Base-by-base conservation (phyloP, 2,888 invertebrate species). In the Drosophila mettleri region DNA sequence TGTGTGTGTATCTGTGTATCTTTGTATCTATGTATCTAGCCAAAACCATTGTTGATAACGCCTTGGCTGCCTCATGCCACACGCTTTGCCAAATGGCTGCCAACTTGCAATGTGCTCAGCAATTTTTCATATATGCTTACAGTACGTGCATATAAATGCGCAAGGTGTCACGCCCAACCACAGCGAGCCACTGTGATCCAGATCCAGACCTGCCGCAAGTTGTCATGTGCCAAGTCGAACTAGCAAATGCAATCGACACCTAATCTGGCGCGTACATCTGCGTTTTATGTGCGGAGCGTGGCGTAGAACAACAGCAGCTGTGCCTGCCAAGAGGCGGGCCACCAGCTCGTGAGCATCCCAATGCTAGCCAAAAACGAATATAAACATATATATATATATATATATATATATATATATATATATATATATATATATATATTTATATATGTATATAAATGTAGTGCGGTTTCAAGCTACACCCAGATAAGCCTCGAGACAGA, bases 181-280 rank as follows among this genome's bases (percentile, higher is more conserved):
- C 12, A 20, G 6, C 9, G n/a, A 20, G 6, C 9, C 45, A 55
- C n/a, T 43, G 38, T 16, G 20, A 57, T 31, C 46, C 29, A 29
- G 29, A 38, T 54, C 54, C 58, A 39, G 46, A 65, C 9, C 59
- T 54, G 65, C 61, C 85, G 69, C 64, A 78, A 78, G 78, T 67
- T 86, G 75, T 78, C 80, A 77, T 79, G 68, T 77, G 66, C 64
- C 48, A 61, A 58, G 60, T 74, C 69, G 69, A 69, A 72, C 65
- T 64, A 51, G 65, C 51, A 76, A 78, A 67, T 83, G 84, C 71
- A 80, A 84, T 86, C 84, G 86, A 74, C 83, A 83, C 86, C 79
- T 74, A 76, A 80, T 80, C 71, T 69, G 49, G 43, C 49, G 68
- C 36, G 55, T 63, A 68, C 80, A 78, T 68, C 69, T 77, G 68